A percentile compares a stretch with the other conserved stretches of the same genome.
Conservation (phyloP, 2,113 vertebrate species). For the Euleptes europaea region DNA sequence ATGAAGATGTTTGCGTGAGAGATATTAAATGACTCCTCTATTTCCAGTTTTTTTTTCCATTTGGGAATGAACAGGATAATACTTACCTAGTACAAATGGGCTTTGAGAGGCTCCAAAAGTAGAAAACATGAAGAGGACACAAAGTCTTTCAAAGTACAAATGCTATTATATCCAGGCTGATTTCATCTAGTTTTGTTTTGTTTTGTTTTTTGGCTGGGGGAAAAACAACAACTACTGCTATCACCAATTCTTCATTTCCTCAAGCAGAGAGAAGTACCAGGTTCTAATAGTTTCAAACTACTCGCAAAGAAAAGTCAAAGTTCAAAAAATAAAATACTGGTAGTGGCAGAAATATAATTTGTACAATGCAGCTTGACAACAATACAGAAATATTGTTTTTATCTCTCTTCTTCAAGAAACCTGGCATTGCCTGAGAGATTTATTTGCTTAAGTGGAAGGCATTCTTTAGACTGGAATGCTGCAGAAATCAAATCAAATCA, state of each 20-base stretch:
- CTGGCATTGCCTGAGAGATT: not conserved
- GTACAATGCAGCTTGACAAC: not conserved
- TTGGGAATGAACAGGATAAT: slow-evolving; percentile 2
- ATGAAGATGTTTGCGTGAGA: slow-evolving; percentile 10
- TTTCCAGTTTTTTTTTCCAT: slow-evolving; percentile 2
- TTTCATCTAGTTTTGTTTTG: not conserved
- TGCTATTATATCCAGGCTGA: slow-evolving; percentile 5
- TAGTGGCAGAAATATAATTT: slow-evolving; percentile 6
- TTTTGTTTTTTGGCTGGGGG: not conserved
- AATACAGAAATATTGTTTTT: slow-evolving; percentile 7
- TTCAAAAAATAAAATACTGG: slow-evolving; percentile 30
- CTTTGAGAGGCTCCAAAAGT: not conserved
- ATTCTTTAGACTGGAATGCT: slow-evolving; percentile 2
- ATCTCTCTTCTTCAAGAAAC: slow-evolving; percentile 13
- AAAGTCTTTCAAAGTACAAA: not conserved
- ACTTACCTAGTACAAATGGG: not conserved
- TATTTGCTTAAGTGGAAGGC: slow-evolving; percentile 1
- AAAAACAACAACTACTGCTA: not conserved
- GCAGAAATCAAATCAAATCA: not conserved
- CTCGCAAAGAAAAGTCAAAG: slow-evolving; percentile 1
- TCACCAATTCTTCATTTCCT: not conserved
- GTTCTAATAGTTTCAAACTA: slow-evolving; percentile 6
- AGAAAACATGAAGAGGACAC: slow-evolving; percentile 31
- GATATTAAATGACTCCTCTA: not conserved
- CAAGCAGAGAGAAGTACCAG: slow-evolving; percentile 19